Evolutionary conservation across 2,113 vertebrate genomes (phyloP).

Genomic region (Corydoras maculifer): DNA sequence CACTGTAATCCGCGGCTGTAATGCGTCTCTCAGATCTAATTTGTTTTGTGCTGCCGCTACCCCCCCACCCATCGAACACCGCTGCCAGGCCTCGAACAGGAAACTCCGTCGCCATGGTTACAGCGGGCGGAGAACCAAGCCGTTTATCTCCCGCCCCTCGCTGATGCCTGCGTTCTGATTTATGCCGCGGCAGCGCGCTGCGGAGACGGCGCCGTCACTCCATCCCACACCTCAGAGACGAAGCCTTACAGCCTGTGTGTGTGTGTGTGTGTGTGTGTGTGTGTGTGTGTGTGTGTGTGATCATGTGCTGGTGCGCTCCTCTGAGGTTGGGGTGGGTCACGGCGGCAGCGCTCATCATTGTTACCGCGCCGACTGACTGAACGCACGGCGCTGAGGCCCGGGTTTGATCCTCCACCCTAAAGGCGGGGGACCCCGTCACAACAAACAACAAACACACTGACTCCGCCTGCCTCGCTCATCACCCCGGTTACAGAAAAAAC

Average conservation of each 20-base stretch:
- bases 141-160: constrained; percentile 58
- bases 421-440: no score
- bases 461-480: no score
- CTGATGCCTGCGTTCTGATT: constrained; percentile 58
- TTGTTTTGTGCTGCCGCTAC: neutral
- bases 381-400: no score
- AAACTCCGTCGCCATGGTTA: constrained; percentile 48
- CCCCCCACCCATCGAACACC: constrained; percentile 36
- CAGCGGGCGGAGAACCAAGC: constrained; percentile 39
- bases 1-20: constrained; percentile 30
- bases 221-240: constrained; percentile 6
- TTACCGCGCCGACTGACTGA: no score
- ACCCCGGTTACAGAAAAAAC: no score
- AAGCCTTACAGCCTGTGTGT: neutral
- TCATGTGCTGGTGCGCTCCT: no score
- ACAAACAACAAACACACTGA: no score
- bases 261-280: neutral
- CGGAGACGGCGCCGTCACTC: constrained; percentile 54
- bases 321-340: no score
- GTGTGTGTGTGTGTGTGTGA: neutral
- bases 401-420: no score
- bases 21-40: constrained; percentile 35
- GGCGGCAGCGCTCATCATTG: no score
- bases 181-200: constrained; percentile 54
- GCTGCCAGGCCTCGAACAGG: constrained; percentile 25